Evolutionary conservation across 2,113 vertebrate species (phyloP).

Genomic region (Daubentonia madagascariensis): DNA sequence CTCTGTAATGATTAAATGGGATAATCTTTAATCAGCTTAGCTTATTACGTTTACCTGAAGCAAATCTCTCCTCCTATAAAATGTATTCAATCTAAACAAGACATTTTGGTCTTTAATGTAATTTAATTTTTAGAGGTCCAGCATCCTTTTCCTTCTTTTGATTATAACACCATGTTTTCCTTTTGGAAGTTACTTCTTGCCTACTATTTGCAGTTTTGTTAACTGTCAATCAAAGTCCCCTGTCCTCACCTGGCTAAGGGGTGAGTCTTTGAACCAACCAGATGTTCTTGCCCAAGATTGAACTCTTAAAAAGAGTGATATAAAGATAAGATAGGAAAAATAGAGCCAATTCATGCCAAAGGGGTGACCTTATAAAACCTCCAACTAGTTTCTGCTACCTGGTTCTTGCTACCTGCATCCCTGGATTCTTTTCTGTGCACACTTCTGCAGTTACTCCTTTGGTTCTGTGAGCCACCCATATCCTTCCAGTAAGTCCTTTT

Average conservation of each 20-base stretch:
- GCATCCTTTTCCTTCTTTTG: neutral
- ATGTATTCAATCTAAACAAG: neutral
- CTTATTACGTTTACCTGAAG: neutral
- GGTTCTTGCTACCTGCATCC: neutral
- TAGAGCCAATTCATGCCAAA: neutral
- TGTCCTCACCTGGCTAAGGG: neutral
- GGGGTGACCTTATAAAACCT: neutral
- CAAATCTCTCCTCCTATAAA: neutral
- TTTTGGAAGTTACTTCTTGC: neutral
- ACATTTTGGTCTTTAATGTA: neutral
- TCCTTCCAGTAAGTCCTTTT: neutral
- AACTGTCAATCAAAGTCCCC: neutral
- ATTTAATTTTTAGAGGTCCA: neutral
- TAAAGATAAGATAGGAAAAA: neutral
- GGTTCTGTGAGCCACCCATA: neutral
- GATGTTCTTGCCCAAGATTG: neutral
- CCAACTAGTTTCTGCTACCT: neutral
- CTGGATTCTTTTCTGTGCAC: neutral
- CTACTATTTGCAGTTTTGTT: neutral
- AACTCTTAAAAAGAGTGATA: neutral
- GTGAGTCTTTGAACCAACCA: neutral
- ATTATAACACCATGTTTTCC: neutral
- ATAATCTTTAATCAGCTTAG: slow-evolving; percentile 41
- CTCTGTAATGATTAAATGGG: slow-evolving; percentile 24
- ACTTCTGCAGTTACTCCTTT: neutral